phyloP scores from a whole-genome alignment of 2,797 vertebrate genomes.

The Gymnocypris eckloni region DNA sequence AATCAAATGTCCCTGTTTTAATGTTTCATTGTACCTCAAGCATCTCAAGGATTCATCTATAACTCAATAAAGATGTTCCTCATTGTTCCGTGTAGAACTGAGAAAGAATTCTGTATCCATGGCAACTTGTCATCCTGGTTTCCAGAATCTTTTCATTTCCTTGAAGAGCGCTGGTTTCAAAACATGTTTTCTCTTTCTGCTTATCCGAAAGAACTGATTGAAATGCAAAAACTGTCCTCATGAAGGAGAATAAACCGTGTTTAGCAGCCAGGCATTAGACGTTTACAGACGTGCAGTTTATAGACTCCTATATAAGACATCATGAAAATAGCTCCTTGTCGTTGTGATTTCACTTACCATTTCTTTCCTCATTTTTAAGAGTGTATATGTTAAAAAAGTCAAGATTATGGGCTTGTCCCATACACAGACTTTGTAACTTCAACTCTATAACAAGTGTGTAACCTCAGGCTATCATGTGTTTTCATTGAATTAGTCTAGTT shows the following conservation, averaged over 20 bases:
- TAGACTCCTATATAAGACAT: not conserved
- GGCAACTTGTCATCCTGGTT: conserved; percentile 21
- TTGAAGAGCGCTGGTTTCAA: conserved; percentile 14
- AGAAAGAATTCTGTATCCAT: conserved; percentile 27
- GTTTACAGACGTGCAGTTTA: not conserved
- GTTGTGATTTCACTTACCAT: not conserved
- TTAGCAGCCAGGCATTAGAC: not conserved
- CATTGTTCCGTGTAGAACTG: not conserved
- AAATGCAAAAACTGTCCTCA: conserved; percentile 18
- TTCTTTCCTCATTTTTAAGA: not conserved
- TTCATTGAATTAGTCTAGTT: not conserved
- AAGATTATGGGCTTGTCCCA: not conserved
- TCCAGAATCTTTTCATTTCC: conserved; percentile 11
- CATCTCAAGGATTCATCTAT: conserved; percentile 19
- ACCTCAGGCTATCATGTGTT: not conserved
- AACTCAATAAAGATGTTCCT: conserved; percentile 20
- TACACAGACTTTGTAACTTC: not conserved
- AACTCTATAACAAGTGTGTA: not conserved
- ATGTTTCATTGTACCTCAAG: not conserved
- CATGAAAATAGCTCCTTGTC: not conserved
- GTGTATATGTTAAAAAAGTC: not conserved
- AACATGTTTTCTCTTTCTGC: not conserved
- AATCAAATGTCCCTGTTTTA: not conserved
- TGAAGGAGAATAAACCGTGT: not conserved
- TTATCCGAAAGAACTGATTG: not conserved